Conservation (phyloP, 30 jellyfish, hydroid and myxozoan genomes). For the Aurelia coerulea region DNA sequence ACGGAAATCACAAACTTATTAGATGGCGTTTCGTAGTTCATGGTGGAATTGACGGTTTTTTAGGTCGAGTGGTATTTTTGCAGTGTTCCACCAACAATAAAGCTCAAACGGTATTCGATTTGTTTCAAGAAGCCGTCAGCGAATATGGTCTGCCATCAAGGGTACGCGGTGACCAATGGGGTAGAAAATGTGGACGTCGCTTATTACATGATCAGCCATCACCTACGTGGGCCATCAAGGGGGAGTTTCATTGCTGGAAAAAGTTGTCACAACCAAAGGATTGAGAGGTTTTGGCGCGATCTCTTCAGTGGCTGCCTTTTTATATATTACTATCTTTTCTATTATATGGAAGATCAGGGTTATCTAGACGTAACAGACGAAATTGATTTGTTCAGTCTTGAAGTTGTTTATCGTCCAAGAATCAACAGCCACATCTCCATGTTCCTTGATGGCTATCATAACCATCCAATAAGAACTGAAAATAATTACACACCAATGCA, state of each 20-base stretch:
- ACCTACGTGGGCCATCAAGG: slow-evolving; percentile 38
- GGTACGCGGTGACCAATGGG: slow-evolving; percentile 50
- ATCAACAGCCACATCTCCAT: no score
- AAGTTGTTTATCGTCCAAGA: no score
- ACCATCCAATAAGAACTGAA: no score
- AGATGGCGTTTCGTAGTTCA: slow-evolving; percentile 48
- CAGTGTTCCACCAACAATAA: slow-evolving; percentile 18
- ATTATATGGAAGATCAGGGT: no score
- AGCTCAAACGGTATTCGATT: slow-evolving; percentile 13
- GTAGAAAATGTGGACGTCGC: slow-evolving; percentile 64
- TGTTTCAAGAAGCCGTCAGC: slow-evolving; percentile 6
- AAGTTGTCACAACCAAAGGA: slow-evolving; percentile 63
- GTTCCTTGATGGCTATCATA: no score
- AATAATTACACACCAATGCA: no score
- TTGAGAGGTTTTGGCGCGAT: no score
- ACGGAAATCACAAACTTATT: slow-evolving; percentile 48
- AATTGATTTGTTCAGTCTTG: no score
- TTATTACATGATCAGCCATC: slow-evolving; percentile 31
- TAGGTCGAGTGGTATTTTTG: slow-evolving; percentile 18
- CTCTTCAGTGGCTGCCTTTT: no score
- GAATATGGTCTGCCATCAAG: slow-evolving; percentile 45
- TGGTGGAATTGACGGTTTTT: slow-evolving; percentile 57
- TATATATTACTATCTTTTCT: no score
- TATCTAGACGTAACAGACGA: no score
- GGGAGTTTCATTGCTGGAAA: slow-evolving; percentile 61